A percentile compares a stretch with the other conserved stretches of the same genome.
phyloP scores from a whole-genome alignment of 2,888 invertebrate genomes.

The Hypselothyrea guttata region DNA sequence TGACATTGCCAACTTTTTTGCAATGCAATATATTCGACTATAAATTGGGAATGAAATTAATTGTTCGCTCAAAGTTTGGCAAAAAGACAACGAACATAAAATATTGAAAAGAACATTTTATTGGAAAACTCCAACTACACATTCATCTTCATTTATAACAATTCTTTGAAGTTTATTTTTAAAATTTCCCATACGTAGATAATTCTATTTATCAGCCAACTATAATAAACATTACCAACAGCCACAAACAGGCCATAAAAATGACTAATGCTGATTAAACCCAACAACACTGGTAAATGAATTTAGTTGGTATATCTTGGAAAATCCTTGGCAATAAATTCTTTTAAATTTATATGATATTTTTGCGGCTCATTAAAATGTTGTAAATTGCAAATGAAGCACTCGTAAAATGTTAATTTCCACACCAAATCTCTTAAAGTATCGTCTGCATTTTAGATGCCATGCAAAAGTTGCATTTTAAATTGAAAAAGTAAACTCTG shows the following conservation, averaged over 20 bases:
- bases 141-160: no score
- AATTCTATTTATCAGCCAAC: no score
- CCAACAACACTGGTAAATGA: no score
- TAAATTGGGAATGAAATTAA: conserved; percentile 27
- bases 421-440: conserved; percentile 12
- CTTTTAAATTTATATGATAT: no score
- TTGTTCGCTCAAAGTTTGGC: conserved; percentile 8
- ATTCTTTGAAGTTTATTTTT: no score
- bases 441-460: conserved; percentile 26
- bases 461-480: conserved; percentile 38
- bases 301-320: background rate
- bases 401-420: conserved; percentile 22
- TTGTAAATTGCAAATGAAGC: conserved; percentile 18
- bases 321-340: background rate
- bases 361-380: conserved; percentile 20
- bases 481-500: background rate
- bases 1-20: conserved; percentile 29
- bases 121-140: no score
- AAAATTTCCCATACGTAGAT: no score
- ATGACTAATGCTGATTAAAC: no score
- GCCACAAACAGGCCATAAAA: no score
- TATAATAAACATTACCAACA: no score
- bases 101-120: no score
- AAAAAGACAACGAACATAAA: conserved; percentile 12
- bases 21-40: conserved; percentile 4